Evolutionary conservation across 2,888 invertebrate genomes (phyloP), one percentile per base, ranked within the genome.

Genomic region (Archips xylosteana): DNA sequence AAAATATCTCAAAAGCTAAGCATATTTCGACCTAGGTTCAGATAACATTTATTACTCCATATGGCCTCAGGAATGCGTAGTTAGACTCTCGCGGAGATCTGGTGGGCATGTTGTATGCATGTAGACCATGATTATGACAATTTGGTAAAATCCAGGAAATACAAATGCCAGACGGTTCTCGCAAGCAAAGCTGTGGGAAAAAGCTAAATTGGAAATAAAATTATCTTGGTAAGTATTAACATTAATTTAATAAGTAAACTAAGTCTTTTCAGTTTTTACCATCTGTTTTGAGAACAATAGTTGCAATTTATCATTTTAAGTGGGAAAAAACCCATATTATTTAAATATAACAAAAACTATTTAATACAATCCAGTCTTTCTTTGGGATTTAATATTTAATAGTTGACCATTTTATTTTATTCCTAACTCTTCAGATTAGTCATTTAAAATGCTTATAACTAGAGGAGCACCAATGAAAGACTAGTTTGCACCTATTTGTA

Each of bases 211-310:
- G n/a, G 32, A 2, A 57, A 57, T 57, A 32, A 57, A 57, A 57
- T 12, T 3, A 32, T 3, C 57, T 3, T 57, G 57, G 57, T 47
- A 47, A 42, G 3, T 23, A n/a, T 32, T 12, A 57, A 57, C 10
- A 57, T 57, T 32, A 57, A 10, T 57, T 57, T 57, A 57, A 57
- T 57, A 57, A 57, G 12, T 57, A 12, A 57, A n/a, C n/a, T n/a
- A n/a, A 10, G 32, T 8, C 3, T 9, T 12, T 6, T 6, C 4
- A 6, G 4, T 23, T 15, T 54, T 0, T 54, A 54, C 15, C 15
- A 54, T n/a, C n/a, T 49, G 23, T 49, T 23, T 54, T 15, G 0
- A 13, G 15, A 9, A 15, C 8, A 54, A 54, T 54, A 54, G 51
- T 15, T 54, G 51, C 32, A 3, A 32, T 32, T 57, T 57, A 32